Conservation (phyloP, 2,888 invertebrate species). For the Nomada ferruginata region DNA sequence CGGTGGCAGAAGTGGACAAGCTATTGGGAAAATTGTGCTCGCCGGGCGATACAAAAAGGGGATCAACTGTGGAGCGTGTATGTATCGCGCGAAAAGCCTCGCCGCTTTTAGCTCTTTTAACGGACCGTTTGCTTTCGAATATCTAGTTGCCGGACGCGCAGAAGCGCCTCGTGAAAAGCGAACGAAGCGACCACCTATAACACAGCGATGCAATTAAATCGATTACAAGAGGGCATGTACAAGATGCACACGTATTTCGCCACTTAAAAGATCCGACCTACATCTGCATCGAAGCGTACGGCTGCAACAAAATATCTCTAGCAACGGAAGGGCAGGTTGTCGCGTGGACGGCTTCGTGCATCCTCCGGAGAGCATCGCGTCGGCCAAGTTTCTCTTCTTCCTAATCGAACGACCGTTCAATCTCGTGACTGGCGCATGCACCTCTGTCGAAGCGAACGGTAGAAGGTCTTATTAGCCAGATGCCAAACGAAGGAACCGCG, state of each 20-base stretch:
- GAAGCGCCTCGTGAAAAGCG: no score
- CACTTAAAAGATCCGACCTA: no score
- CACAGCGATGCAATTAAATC: background rate
- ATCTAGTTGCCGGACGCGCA: no score
- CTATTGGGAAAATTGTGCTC: background rate
- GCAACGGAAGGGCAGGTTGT: no score
- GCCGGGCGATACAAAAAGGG: background rate
- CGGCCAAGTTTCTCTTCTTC: conserved; percentile 6
- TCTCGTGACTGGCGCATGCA: background rate
- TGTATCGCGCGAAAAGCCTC: no score
- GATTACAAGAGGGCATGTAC: background rate
- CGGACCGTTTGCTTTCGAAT: no score
- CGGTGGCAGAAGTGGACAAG: background rate
- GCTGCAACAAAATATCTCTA: no score
- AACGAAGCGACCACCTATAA: no score
- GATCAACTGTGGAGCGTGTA: background rate
- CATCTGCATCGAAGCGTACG: no score
- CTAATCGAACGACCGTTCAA: background rate
- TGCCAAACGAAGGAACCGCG: conserved; percentile 18
- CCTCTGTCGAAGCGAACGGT: background rate
- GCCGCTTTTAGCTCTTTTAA: no score
- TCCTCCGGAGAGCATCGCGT: background rate
- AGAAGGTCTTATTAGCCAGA: conserved; percentile 11
- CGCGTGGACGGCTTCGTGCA: no score
- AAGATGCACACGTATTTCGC: no score